A percentile compares a stretch with the other conserved stretches of the same genome.
Evolutionary conservation across 2,888 invertebrate genomes (phyloP).

Genomic region (Agapostemon virescens): DNA sequence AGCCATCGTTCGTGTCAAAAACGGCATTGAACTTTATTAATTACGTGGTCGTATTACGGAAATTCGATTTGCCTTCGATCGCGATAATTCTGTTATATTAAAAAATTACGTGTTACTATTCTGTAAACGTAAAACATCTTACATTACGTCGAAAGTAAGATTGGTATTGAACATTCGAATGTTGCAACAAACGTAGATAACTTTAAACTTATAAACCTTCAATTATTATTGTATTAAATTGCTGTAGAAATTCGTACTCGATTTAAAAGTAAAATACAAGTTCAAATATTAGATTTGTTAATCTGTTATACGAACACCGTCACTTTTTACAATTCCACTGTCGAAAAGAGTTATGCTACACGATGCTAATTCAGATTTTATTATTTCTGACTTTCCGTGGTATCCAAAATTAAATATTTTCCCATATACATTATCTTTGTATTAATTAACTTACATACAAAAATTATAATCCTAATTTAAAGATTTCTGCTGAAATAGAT

Average conservation of each 20-base stretch:
- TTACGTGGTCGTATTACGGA: conserved; percentile 3
- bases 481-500: no score
- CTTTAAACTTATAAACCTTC: no score
- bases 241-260: neutral
- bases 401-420: no score
- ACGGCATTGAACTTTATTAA: conserved; percentile 31
- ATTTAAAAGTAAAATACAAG: neutral
- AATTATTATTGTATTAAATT: neutral
- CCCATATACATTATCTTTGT: no score
- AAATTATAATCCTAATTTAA: no score
- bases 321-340: no score
- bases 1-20: neutral
- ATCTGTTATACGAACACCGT: no score
- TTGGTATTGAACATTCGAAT: neutral
- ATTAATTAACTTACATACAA: no score
- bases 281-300: no score
- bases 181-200: neutral
- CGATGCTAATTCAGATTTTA: no score
- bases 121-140: neutral
- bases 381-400: no score
- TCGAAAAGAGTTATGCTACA: no score
- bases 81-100: neutral
- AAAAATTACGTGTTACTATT: neutral
- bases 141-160: neutral
- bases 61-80: neutral